A percentile compares a stretch with the other conserved stretches of the same genome.
Evolutionary conservation across 2,888 invertebrate genomes (phyloP).

Genomic region (Hirtodrosophila duncani): DNA sequence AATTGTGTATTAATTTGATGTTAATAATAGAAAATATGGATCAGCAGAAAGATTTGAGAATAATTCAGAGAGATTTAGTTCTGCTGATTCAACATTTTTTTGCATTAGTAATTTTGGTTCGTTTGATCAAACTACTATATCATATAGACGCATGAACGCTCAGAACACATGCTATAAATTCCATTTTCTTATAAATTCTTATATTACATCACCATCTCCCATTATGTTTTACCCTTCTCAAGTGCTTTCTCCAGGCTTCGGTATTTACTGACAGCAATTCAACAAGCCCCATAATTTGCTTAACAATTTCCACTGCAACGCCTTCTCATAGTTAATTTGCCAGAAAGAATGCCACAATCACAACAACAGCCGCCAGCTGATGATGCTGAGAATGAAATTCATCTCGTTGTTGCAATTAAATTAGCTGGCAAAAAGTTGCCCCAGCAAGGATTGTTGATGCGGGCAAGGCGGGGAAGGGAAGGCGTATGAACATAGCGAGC

Average conservation of each 20-base stretch:
- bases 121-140: too few relatives aligned
- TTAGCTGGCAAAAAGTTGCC: slow-evolving; percentile 40
- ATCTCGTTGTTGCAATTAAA: slow-evolving; percentile 60
- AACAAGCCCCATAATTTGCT: slow-evolving; percentile 23
- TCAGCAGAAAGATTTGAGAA: too few relatives aligned
- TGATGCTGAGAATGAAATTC: slow-evolving; percentile 31
- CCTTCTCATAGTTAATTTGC: slow-evolving; percentile 60
- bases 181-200: too few relatives aligned
- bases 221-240: slow-evolving; percentile 1
- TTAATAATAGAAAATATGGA: too few relatives aligned
- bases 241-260: slow-evolving; percentile 16
- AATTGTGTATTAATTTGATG: too few relatives aligned
- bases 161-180: too few relatives aligned
- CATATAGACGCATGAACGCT: too few relatives aligned
- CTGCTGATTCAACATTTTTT: too few relatives aligned
- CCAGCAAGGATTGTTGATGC: slow-evolving; percentile 1
- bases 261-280: neutral
- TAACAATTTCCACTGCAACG: slow-evolving; percentile 53
- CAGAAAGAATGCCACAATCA: slow-evolving; percentile 57
- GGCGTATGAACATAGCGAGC: neutral
- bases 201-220: too few relatives aligned
- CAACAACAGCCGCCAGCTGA: slow-evolving; percentile 33
- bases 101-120: too few relatives aligned
- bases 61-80: too few relatives aligned
- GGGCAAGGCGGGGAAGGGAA: neutral